These are phyloP conservation scores for Empis stercorea DNA, from an alignment of 2,888 invertebrate genomes.

Conservation along the genomic window DNA sequence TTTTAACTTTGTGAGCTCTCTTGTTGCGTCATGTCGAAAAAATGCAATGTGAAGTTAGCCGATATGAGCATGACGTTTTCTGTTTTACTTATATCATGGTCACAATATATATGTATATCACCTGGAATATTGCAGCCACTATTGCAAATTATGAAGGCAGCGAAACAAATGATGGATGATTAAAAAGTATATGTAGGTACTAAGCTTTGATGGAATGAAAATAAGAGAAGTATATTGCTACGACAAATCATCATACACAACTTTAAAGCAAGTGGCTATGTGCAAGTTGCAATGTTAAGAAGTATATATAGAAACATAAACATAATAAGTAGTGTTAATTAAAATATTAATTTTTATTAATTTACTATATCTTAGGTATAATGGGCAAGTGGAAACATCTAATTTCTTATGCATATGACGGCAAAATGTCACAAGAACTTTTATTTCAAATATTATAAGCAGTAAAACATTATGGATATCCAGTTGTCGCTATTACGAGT, in stretches of 20 bases:
- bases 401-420: not conserved
- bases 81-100: no score
- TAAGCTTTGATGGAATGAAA: constrained; percentile 9
- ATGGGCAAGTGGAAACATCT: constrained; percentile 4
- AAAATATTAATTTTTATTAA: no score
- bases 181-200: constrained; percentile 9
- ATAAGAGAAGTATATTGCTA: constrained; percentile 5
- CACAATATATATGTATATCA: constrained; percentile 10
- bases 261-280: constrained; percentile 4
- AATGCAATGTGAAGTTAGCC: no score
- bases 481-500: constrained; percentile 5
- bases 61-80: no score
- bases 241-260: constrained; percentile 6
- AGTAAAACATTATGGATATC: constrained; percentile 4
- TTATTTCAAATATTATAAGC: not conserved
- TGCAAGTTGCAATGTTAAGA: constrained; percentile 11
- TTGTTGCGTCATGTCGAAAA: no score
- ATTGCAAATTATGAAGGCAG: constrained; percentile 7
- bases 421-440: not conserved
- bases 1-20: no score
- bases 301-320: constrained; percentile 2
- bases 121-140: constrained; percentile 11
- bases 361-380: constrained; percentile 4
- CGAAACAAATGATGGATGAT: constrained; percentile 4
- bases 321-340: no score